Conservation (phyloP, 2,113 vertebrate species). For the Crotalus tigris region DNA sequence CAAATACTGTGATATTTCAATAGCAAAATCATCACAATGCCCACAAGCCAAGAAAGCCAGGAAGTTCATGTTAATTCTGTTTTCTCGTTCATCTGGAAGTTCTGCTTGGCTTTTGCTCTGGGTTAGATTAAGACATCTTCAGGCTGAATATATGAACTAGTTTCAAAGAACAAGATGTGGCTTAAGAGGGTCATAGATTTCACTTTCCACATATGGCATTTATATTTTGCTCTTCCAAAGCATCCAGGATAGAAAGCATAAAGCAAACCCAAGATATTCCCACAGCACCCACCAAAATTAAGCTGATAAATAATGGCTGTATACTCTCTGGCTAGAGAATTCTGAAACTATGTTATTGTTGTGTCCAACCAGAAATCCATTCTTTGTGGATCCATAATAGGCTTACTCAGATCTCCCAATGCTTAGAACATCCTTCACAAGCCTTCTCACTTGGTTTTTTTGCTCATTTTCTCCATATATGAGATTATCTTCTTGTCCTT, state of each 20-base stretch:
- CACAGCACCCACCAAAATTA: neutral
- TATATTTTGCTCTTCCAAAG: neutral
- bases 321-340: neutral
- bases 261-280: neutral
- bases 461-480: neutral
- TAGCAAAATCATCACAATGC: slow-evolving; percentile 38
- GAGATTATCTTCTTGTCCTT: neutral
- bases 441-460: neutral
- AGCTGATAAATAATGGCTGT: neutral
- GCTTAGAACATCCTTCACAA: neutral
- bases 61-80: slow-evolving; percentile 1
- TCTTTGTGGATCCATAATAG: neutral
- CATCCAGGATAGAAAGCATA: neutral
- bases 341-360: neutral
- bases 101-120: neutral
- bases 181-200: neutral
- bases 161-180: neutral
- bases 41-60: neutral
- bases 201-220: neutral
- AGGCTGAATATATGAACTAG: neutral
- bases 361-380: neutral
- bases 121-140: neutral
- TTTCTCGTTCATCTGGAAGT: neutral
- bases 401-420: neutral
- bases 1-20: slow-evolving; percentile 63